Base-by-base conservation (phyloP, 1,140 invertebrate genomes). In the Halesus radiatus region DNA sequence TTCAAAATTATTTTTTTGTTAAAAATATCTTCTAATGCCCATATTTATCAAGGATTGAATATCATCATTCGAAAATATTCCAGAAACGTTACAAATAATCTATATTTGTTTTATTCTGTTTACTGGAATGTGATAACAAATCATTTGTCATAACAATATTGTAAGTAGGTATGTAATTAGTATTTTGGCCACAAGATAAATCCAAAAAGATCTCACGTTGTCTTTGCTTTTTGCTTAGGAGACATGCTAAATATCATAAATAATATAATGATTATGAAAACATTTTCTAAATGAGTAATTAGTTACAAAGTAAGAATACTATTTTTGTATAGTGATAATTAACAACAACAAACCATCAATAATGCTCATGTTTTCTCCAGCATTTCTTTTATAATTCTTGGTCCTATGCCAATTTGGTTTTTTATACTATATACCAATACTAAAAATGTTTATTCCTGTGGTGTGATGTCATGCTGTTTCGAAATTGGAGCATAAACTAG, bases 1-100 rank as follows among this genome's bases (percentile, higher is more conserved):
- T 58, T 73, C 56, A 79, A 80, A 29, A 29, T 29, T 62, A 73
- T 62, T 70, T 80, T 83, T 82, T 83, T 83, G 81, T 83, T 83
- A 83, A 80, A 83, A 80, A 83, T 82, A 82, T 73, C 74, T 75
- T 80, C 81, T 74, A 83, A 83, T 80, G 81, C 81, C 81, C 78
- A 78, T 80, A 80, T 83, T 75, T 26, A 80, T 74, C 66, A 62
- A 32, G 72, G 76, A 82, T 82, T 82, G 58, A 82, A 82, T 82
- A 80, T 79, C 81, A 80, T 79, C 81, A 82, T 23, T 62, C n/a
- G 18, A 29, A 58, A 29, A 58, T 80, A 45, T 60, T 73, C 52
- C 3, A 53, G 18, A 52, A 68, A n/a, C 8, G 2, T 20, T 60
- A 60, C 56, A 22, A 60, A 20, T 60, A 22, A 13, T 22, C 23